Evolutionary conservation across 2,888 invertebrate genomes (phyloP).

Genomic region (Andrena dorsata): DNA sequence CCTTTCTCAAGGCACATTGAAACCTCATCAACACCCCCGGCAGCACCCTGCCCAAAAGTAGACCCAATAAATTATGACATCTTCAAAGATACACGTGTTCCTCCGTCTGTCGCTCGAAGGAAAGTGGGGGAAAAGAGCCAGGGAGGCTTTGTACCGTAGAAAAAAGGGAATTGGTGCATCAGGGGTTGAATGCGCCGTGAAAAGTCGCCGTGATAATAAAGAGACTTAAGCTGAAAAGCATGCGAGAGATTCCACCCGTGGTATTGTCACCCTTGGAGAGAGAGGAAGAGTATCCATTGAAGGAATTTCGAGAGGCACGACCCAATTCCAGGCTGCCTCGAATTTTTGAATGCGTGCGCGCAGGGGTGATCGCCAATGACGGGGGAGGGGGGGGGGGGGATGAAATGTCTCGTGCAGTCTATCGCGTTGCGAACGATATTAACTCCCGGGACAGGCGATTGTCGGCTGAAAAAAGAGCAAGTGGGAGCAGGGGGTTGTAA

Average conservation of each 20-base stretch:
- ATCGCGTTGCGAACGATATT: conserved; percentile 48
- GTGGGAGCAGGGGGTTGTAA: conserved; percentile 16
- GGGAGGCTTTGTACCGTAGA: conserved; percentile 11
- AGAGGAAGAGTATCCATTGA: conserved; percentile 64
- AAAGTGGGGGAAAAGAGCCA: neutral
- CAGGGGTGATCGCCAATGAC: neutral
- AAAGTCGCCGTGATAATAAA: conserved; percentile 70
- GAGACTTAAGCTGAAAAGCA: conserved; percentile 59
- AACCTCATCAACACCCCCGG: conserved; percentile 24
- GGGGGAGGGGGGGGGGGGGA: conserved; percentile 13
- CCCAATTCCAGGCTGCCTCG: conserved; percentile 72
- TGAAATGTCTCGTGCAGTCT: conserved; percentile 43
- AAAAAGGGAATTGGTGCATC: conserved; percentile 63
- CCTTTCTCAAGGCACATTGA: neutral
- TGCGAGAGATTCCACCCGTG: conserved; percentile 63
- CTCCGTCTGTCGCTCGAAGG: neutral
- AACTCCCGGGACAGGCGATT: conserved; percentile 37
- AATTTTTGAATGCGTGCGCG: conserved; percentile 68
- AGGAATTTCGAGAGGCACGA: conserved; percentile 66
- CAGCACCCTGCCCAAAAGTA: neutral
- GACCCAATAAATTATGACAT: conserved; percentile 35
- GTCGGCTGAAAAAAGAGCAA: conserved; percentile 22
- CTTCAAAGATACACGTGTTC: conserved; percentile 6
- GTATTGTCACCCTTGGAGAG: conserved; percentile 64
- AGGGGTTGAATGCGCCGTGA: conserved; percentile 66